Evolutionary conservation across 2,113 vertebrate genomes (phyloP), one percentile per base, ranked within the genome.

Genomic region (Syrmaticus mikado): DNA sequence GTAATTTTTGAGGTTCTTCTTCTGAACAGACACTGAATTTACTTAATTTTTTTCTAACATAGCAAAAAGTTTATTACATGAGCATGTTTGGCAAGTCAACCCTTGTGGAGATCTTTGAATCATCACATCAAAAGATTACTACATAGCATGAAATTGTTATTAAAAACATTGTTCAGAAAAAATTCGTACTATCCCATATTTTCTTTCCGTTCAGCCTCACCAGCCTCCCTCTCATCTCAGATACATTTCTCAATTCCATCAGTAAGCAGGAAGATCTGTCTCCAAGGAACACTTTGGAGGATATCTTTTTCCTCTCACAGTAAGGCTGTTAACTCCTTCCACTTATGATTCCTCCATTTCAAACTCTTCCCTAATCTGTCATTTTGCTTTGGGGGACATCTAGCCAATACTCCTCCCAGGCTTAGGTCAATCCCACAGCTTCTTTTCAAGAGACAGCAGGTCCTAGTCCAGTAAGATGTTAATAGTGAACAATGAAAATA

Each of bases 401-500:
- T 66, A 27, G 50, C 68, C 24, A 68, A 10, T n/a, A 67, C 2
- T 24, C 87, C 25, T 83, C 14, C 38, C n/a, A 38, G 24, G 74
- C 7, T 20, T 15, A 16, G 20, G 28, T 60, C 43, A 89, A 24
- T 76, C 52, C 78, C 71, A 72, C 36, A 75, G 15, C 17, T 28
- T 41, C 32, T 57, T 41, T 68, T 73, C 57, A 6, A 89, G 48
- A 73, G n/a, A 79, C n/a, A 78, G 7, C 20, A 24, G 34, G 55
- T 9, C 71, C 58, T 36, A 82, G 53, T 73, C 85, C 71, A 80
- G 45, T 36, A 80, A 92, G 60, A 87, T 61, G 67, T 82, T 95
- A 91, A 89, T 58, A n/a, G n/a, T 36, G 58, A 96, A 73, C 71
- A 70, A n/a, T 8, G 40, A 79, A 89, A 86, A 87, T 68, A 91